Evolutionary conservation across 2,797 vertebrate genomes (phyloP), one percentile per base, ranked within the genome.

Genomic region (Bucorvus abyssinicus): DNA sequence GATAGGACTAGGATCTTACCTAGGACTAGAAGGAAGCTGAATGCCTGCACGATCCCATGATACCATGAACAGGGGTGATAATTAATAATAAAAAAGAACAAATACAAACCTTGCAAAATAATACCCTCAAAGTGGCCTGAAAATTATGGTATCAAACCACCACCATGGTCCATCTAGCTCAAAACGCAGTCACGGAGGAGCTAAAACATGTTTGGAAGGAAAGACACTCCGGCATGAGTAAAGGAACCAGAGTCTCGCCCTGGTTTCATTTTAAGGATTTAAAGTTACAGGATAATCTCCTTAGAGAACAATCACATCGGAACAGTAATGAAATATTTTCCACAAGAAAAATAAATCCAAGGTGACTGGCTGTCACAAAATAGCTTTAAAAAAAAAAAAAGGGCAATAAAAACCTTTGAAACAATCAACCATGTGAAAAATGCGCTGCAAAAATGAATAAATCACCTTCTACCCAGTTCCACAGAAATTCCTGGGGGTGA

Each of bases 191-290:
- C 10, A 0, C 21, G 40, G 34, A 74, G 60, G 52, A 93, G 36
- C 13, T 69, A 27, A 64, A 78, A 49, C 1, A 4, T 1, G 0
- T 74, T 77, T 44, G 40, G 20, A 85, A 87, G 56, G 30, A 45
- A 76, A 74, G 42, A 44, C 9, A 44, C 52, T 70, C 82, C 40
- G 32, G 55, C 34, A 20, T 6, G 15, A 42, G 34, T 52, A 64
- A 85, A 84, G 38, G 17, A 77, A 68, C 32, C 22, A 57, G 55
- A 73, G 27, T 23, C 64, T 64, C 63, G 77, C 57, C 86, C 93
- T 93, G 86, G 32, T 94, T 97, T 92, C 63, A 30, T 82, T 82
- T 65, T 36, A 82, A 87, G 80, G 86, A 73, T 90, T 84, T 55
- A 26, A 60, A 92, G 84, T 40, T 84, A 44, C 7, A 59, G 40